Conservation (phyloP, 2,888 invertebrate genomes). For the Leptothorax acervorum region DNA sequence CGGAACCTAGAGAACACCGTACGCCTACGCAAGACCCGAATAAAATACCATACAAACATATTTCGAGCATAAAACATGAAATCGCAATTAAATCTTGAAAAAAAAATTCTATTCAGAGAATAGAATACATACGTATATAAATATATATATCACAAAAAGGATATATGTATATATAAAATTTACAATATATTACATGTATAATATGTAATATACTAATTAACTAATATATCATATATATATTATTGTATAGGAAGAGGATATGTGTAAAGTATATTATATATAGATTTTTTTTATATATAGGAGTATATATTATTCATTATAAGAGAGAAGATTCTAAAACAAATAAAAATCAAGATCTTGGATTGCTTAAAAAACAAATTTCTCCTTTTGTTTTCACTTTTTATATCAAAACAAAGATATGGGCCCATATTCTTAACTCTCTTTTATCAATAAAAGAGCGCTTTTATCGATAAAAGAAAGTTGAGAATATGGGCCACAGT, state of each 20-base stretch:
- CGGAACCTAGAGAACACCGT: conserved; percentile 38
- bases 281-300: too few relatives aligned
- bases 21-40: background rate
- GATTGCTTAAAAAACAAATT: background rate
- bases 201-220: too few relatives aligned
- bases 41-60: background rate
- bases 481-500: too few relatives aligned
- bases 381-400: background rate
- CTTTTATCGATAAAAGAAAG: too few relatives aligned
- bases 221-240: background rate
- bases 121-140: background rate
- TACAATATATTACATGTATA: background rate
- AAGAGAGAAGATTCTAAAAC: background rate
- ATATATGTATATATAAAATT: background rate
- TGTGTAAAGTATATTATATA: background rate
- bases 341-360: background rate
- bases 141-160: background rate
- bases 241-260: background rate
- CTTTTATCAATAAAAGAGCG: too few relatives aligned
- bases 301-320: background rate
- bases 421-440: too few relatives aligned
- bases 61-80: background rate
- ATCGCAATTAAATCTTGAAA: background rate
- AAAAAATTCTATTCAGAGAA: background rate
- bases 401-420: background rate